Evolutionary conservation across 2,888 invertebrate genomes (phyloP), one percentile per base, ranked within the genome.

Genomic region (Aphidius colemani): DNA sequence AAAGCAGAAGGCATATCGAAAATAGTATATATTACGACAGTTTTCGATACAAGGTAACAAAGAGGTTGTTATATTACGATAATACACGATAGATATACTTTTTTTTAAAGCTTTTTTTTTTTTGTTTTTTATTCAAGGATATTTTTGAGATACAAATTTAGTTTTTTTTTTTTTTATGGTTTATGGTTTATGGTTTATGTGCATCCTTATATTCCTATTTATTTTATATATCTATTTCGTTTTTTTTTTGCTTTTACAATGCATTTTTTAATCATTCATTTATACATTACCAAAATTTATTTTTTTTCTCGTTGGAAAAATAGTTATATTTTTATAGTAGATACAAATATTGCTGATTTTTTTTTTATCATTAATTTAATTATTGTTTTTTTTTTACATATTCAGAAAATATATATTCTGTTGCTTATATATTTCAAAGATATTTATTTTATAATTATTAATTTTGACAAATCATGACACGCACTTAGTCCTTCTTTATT

Each of bases 391-490:
- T 75, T 78, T 64, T 43, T 48, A 59, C 50, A 49, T 51, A 51
- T 61, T 78, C 78, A 72, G 78, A 78, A 78, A 78, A 78, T 78
- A 78, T 77, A 73, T 71, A 72, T 72, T 77, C 72, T 76, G 69
- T 75, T 65, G 43, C 9, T 39, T 41, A 39, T 13, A 46, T 44
- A 30, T 57, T 7, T 13, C 49, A 49, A 40, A 45, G 46, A 30
- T 48, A 53, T 13, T 60, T 59, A 10, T 59, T 13, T 60, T 59
- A 10, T 59, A 18, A 10, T 60, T 59, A 40, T 11, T 49, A 18
- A 46, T 57, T 8, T 58, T 40, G 48, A 49, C 30, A 55, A 56
- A 44, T 61, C 53, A 53, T 43, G 41, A 55, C 30, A 45, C 48
- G 39, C 30, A 59, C 61, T 13, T 48, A n/a, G n/a, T n/a, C n/a